Conservation (phyloP, 2,888 invertebrate genomes). For the Thera obeliscata region DNA sequence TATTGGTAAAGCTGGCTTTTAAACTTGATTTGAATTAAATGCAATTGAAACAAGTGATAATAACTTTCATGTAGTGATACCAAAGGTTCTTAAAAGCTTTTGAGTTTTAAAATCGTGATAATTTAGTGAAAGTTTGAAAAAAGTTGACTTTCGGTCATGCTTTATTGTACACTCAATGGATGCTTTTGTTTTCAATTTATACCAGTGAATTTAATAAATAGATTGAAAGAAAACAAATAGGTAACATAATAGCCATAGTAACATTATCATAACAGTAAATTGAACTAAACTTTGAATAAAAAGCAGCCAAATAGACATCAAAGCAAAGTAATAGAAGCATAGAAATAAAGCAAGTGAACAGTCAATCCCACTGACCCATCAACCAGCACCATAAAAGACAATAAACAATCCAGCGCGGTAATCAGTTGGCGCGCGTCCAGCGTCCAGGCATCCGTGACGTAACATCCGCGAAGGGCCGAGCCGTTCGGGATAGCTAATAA, state of each 20-base stretch:
- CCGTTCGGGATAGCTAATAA: constrained; percentile 75
- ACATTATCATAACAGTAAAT: not conserved
- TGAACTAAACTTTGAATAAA: constrained; percentile 1
- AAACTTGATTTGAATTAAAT: constrained; percentile 16
- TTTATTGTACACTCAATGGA: not conserved
- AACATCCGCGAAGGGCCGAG: constrained; percentile 75
- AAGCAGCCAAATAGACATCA: not conserved
- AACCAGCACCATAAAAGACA: constrained; percentile 81
- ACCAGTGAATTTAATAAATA: constrained; percentile 18
- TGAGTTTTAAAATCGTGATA: constrained; percentile 11
- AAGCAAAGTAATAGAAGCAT: constrained; percentile 26
- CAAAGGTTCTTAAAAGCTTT: constrained; percentile 10
- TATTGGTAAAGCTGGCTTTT: constrained; percentile 35
- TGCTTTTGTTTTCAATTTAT: constrained; percentile 4
- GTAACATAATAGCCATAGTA: not conserved
- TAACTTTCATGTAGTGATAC: constrained; percentile 12
- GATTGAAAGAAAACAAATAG: constrained; percentile 17
- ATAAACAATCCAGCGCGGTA: constrained; percentile 77
- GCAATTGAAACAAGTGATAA: constrained; percentile 30
- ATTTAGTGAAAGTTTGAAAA: constrained; percentile 12
- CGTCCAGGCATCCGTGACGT: constrained; percentile 77
- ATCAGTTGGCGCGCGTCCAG: constrained; percentile 77
- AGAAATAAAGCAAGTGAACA: constrained; percentile 46
- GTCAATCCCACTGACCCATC: constrained; percentile 64
- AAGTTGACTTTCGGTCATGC: not conserved